Percentiles rank a stretch among this genome's conserved stretches.
Conservation (phyloP, 2,797 vertebrate species). For the Neosilurus hyrtlii region DNA sequence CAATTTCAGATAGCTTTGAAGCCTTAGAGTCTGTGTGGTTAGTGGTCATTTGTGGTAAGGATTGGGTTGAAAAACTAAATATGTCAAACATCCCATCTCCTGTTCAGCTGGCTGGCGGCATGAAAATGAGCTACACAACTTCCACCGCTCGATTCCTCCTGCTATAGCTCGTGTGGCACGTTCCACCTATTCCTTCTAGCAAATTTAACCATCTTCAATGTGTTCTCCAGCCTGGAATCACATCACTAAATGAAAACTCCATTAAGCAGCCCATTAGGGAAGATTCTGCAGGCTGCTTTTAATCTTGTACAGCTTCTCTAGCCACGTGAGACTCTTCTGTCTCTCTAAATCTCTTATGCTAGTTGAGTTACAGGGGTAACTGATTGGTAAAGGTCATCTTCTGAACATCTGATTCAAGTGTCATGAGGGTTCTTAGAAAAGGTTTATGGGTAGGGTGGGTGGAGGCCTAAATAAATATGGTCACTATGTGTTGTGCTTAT, state of each 20-base stretch:
- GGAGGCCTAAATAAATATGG: background rate
- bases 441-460: conserved; percentile 6
- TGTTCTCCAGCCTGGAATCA: conserved; percentile 27
- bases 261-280: conserved; percentile 38
- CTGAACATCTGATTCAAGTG: conserved; percentile 7
- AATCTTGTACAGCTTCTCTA: conserved; percentile 27
- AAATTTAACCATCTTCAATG: conserved; percentile 22
- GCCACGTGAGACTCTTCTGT: background rate
- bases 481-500: conserved; percentile 11
- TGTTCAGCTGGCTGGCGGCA: conserved; percentile 7
- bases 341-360: conserved; percentile 13
- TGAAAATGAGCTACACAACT: conserved; percentile 10
- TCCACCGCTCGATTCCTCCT: background rate
- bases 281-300: conserved; percentile 21
- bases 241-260: conserved; percentile 52
- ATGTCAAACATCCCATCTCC: conserved; percentile 15
- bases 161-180: background rate
- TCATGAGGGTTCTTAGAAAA: background rate
- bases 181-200: background rate
- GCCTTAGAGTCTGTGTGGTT: conserved; percentile 34
- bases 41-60: conserved; percentile 47
- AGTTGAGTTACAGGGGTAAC: conserved; percentile 10
- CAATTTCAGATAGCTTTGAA: conserved; percentile 24
- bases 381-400: conserved; percentile 14
- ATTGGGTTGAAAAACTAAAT: conserved; percentile 6